phyloP scores from a whole-genome alignment of 2,888 invertebrate genomes.

The Lymantria dispar region DNA sequence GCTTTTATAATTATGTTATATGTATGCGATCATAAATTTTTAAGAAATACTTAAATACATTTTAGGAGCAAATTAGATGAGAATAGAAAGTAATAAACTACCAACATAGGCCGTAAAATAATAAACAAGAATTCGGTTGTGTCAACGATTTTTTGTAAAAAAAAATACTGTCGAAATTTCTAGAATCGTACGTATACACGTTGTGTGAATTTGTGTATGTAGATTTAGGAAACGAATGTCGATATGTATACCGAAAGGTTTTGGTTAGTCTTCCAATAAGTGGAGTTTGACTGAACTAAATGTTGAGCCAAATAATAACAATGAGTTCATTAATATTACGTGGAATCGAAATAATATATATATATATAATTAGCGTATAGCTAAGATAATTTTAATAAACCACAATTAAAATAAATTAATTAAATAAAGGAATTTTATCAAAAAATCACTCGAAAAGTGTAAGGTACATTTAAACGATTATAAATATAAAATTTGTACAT shows the following conservation, averaged over 20 bases:
- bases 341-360: constrained; percentile 46
- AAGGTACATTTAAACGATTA: constrained; percentile 50
- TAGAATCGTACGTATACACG: constrained; percentile 56
- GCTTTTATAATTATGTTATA: constrained; percentile 31
- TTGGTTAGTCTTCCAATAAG: constrained; percentile 70
- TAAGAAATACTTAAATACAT: constrained; percentile 16
- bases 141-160: constrained; percentile 43
- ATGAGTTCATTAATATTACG: constrained; percentile 60
- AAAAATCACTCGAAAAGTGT: constrained; percentile 37
- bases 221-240: constrained; percentile 41
- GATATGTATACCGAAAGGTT: constrained; percentile 31
- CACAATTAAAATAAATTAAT: constrained; percentile 20
- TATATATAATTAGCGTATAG: constrained; percentile 38
- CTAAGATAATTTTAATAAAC: constrained; percentile 39
- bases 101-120: constrained; percentile 7
- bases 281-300: constrained; percentile 66
- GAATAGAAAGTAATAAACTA: constrained; percentile 12
- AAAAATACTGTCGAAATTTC: constrained; percentile 13
- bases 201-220: constrained; percentile 50
- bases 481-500: constrained; percentile 41
- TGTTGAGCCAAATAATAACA: constrained; percentile 58
- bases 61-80: constrained; percentile 25
- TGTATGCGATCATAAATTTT: constrained; percentile 10
- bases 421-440: constrained; percentile 45
- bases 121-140: constrained; percentile 50